Conservation (phyloP, 2,113 vertebrate species). For the Microcebus ravelobensis region DNA sequence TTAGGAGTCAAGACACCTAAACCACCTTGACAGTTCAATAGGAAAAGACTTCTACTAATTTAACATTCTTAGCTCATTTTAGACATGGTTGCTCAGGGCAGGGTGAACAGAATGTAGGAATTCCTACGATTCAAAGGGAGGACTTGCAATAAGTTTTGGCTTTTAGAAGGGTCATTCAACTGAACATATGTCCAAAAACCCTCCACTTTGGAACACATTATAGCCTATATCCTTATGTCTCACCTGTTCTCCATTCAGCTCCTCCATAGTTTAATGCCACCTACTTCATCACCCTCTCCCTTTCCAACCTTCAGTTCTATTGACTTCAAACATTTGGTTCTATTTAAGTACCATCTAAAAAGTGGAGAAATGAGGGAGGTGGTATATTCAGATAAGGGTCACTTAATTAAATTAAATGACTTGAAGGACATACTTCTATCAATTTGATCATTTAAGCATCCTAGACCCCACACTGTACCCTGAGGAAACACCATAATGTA, state of each 20-base stretch:
- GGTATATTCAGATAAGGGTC: not conserved
- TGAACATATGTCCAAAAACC: not conserved
- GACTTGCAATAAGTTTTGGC: not conserved
- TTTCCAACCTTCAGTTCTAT: not conserved
- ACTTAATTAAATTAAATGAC: not conserved
- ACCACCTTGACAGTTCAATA: not conserved
- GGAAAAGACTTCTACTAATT: not conserved
- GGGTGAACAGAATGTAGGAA: too few relatives aligned
- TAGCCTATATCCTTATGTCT: not conserved
- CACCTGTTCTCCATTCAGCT: not conserved
- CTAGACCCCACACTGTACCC: too few relatives aligned
- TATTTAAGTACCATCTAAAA: not conserved
- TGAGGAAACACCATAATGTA: not conserved
- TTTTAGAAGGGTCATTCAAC: not conserved
- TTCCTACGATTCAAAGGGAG: not conserved
- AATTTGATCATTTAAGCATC: not conserved
- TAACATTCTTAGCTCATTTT: not conserved
- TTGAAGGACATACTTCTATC: not conserved
- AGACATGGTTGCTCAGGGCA: accelerated
- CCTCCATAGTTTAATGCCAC: not conserved
- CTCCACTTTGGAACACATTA: too few relatives aligned
- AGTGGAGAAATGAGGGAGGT: not conserved
- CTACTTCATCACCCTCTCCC: not conserved
- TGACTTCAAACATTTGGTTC: not conserved
- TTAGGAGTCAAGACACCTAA: not conserved